Evolutionary conservation across 2,113 vertebrate species (phyloP).

Genomic region (Sus scrofa): DNA sequence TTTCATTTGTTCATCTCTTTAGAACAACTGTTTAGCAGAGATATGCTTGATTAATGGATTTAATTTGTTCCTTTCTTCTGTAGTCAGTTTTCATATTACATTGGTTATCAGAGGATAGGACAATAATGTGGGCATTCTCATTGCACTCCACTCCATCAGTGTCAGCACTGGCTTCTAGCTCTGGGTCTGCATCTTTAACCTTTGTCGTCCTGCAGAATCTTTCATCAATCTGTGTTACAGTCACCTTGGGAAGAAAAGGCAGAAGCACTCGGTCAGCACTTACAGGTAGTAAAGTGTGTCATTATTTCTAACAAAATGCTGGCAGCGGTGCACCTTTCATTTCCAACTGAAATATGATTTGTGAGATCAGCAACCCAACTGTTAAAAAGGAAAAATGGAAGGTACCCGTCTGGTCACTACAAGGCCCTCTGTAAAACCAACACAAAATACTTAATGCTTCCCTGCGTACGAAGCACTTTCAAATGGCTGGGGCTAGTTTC

Average conservation of each 20-base stretch:
- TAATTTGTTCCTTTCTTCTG: slow-evolving; percentile 91
- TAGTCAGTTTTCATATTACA: slow-evolving; percentile 92
- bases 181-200: slow-evolving; percentile 90
- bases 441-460: neutral
- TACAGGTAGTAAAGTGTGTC: slow-evolving; percentile 89
- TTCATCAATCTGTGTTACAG: slow-evolving; percentile 91
- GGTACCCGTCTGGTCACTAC: slow-evolving; percentile 67
- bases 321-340: slow-evolving; percentile 85
- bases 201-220: slow-evolving; percentile 87
- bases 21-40: slow-evolving; percentile 89
- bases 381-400: slow-evolving; percentile 83
- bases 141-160: slow-evolving; percentile 88
- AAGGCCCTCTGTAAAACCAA: slow-evolving; percentile 60
- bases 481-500: slow-evolving; percentile 38
- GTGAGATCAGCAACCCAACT: slow-evolving; percentile 82
- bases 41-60: slow-evolving; percentile 94
- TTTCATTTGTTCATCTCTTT: slow-evolving; percentile 90
- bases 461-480: neutral
- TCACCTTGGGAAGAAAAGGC: slow-evolving; percentile 90
- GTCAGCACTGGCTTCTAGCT: slow-evolving; percentile 87
- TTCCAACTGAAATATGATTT: slow-evolving; percentile 88
- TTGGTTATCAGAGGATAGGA: slow-evolving; percentile 88
- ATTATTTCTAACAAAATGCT: slow-evolving; percentile 89
- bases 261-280: slow-evolving; percentile 90
- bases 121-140: slow-evolving; percentile 85